Evolutionary conservation across 2,113 vertebrate species (phyloP).

Genomic region (Gila orcuttii): DNA sequence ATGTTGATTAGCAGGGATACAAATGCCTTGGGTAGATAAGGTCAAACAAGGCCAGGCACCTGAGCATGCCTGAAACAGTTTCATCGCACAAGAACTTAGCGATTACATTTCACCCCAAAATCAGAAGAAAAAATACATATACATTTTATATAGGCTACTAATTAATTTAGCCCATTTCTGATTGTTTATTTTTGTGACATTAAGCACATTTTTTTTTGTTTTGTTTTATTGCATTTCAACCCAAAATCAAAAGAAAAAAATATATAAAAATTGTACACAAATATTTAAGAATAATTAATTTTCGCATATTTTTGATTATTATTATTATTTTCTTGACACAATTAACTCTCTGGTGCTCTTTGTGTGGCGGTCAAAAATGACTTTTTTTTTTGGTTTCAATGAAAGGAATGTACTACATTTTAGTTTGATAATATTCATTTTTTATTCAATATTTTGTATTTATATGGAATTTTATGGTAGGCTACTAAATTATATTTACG

Average conservation of each 20-base stretch:
- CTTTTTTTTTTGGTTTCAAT: no score
- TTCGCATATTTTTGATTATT: not conserved
- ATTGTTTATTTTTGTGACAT: not conserved
- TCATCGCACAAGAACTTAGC: not conserved
- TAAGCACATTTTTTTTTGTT: not conserved
- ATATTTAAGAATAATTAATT: not conserved
- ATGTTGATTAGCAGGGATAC: conserved; percentile 26
- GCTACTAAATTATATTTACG: no score
- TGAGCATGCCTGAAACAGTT: not conserved
- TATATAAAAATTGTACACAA: not conserved
- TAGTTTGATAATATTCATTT: no score
- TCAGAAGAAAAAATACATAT: not conserved
- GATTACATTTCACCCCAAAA: not conserved
- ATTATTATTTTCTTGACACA: not conserved
- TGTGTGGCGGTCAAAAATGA: no score
- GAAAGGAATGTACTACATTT: no score
- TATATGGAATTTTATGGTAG: no score
- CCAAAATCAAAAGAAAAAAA: not conserved
- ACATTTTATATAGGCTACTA: not conserved
- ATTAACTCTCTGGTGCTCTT: no score
- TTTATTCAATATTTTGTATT: no score
- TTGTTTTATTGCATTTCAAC: no score
- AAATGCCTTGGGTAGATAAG: not conserved
- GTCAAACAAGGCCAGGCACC: not conserved
- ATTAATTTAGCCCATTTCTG: not conserved